A percentile compares a stretch with the other conserved stretches of the same genome.
These are phyloP conservation scores for Papilio dardanus DNA, from an alignment of 1,140 invertebrate species.

Conservation along the genomic window DNA sequence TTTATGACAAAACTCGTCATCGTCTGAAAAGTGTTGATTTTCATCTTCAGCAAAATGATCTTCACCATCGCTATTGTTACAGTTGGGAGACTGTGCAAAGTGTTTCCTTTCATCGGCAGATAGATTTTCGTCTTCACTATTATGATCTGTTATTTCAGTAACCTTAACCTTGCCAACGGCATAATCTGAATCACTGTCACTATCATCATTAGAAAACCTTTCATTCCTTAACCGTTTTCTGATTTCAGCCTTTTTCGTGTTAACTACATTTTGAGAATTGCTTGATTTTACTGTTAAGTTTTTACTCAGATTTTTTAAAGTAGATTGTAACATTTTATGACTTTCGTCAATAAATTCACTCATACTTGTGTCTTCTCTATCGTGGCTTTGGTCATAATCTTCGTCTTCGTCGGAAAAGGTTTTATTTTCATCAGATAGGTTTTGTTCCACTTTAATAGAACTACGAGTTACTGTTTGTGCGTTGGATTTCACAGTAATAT, in stretches of 20 bases:
- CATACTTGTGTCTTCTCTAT: slow-evolving; percentile 40
- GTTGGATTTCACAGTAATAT: slow-evolving; percentile 55
- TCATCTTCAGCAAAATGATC: slow-evolving; percentile 48
- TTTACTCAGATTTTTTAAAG: slow-evolving; percentile 63
- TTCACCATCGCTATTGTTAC: slow-evolving; percentile 55
- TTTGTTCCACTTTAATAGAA: slow-evolving; percentile 5
- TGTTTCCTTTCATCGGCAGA: slow-evolving; percentile 47
- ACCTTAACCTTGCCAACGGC: slow-evolving; percentile 58
- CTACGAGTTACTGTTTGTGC: slow-evolving; percentile 39
- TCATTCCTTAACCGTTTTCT: slow-evolving; percentile 45
- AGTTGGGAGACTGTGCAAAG: slow-evolving; percentile 54
- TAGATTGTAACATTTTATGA: slow-evolving; percentile 58
- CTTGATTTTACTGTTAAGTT: slow-evolving; percentile 64
- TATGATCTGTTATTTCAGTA: slow-evolving; percentile 60
- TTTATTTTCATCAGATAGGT: background rate
- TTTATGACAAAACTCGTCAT: slow-evolving; percentile 46
- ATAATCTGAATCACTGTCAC: slow-evolving; percentile 56
- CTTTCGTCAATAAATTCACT: slow-evolving; percentile 50
- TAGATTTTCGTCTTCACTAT: slow-evolving; percentile 47
- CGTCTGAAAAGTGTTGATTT: slow-evolving; percentile 47
- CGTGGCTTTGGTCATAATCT: slow-evolving; percentile 18
- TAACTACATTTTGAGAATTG: slow-evolving; percentile 46
- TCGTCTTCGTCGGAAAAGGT: slow-evolving; percentile 21
- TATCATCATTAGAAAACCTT: slow-evolving; percentile 44
- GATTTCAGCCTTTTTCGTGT: slow-evolving; percentile 40